Base-by-base conservation (phyloP, 1,140 invertebrate genomes). In the Meloidogyne floridensis region DNA sequence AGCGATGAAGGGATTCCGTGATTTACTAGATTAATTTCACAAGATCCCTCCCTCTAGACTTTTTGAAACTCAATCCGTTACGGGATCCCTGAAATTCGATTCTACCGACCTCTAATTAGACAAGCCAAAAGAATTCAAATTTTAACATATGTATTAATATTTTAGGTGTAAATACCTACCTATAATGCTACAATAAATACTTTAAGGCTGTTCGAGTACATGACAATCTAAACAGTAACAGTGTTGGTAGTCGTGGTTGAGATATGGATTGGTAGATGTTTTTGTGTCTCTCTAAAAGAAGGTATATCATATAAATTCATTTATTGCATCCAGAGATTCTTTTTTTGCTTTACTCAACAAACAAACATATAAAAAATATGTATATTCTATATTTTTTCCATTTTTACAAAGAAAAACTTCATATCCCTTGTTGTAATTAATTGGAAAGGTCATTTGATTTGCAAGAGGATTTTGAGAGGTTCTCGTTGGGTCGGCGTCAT, bases 191-290 rank as follows among this genome's bases (percentile, higher is more conserved):
- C 47, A 47, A 77, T 7, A 15, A 69, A 59, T 20, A 20, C 4
- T 20, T 78, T 78, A 54, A 78, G 76, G 76, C 76, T 20, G 76
- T 78, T 47, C 54, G 70, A 70, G 43, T 78, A 47, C 76, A 78
- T 65, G 76, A 78, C 51, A 59, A 78, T 42, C 56, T 78, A 47
- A 70, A 78, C 56, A 15, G n/a, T 15, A 65, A 4, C 6, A 65
- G 59, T 65, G n/a, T 65, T 65, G 59, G n/a, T n/a, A 65, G n/a
- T n/a, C 15, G n/a, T n/a, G 10, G 59, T 18, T 65, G n/a, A 59
- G 1, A 32, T 32, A 8, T 47, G 47, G 3, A 47, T 47, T 8
- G 47, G 7, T 47, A 32, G 32, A 32, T 32, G 32, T 47, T 6
- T 2, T 47, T 47, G 47, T 47, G 47, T 47, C 47, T 47, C 47